Evolutionary conservation across 2,888 invertebrate genomes (phyloP), one percentile per base, ranked within the genome.

Genomic region (Hypolimnas misippus): DNA sequence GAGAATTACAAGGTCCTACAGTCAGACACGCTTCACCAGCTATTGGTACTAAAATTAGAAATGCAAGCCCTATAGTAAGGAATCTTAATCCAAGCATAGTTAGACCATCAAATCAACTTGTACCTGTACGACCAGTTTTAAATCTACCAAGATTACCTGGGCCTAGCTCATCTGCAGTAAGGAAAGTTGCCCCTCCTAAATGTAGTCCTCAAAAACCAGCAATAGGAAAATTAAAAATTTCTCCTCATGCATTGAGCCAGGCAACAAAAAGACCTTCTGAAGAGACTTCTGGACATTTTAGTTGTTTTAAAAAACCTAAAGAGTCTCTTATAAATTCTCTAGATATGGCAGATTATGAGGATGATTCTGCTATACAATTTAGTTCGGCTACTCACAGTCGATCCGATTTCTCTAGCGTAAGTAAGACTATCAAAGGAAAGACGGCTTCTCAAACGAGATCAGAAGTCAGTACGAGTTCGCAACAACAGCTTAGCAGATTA

Each of bases 271-370:
- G 86, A 40, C 68, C 81, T 16, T 72, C 75, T 1, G 81, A 86
- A 62, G 80, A 84, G 40, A 29, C 69, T 3, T 62, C 74, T 6
- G 85, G 84, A 8, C 86, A 83, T 52, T 89, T 88, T 54, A 86
- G 85, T 74, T 87, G 86, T 73, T 89, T 90, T 67, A 92, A 91
- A 71, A 90, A 87, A 70, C 82, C 86, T 12, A 90, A 88, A 70
- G 89, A 90, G 67, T 83, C 86, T 6, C 72, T 86, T 3, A 79
- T 84, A 57, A 81, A 84, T 3, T 77, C 73, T 25, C 70, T 81
- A 38, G 87, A 87, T 61, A 66, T 82, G 51, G 69, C 79, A 1
- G 59, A 64, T 14, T 74, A 76, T 35, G 60, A 70, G 31, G 74
- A 77, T 17, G 77, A 74, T 44, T 77, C 79, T 19, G 67, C 76